Base-by-base conservation (phyloP, 2,888 invertebrate species). In the Dione vanillae region DNA sequence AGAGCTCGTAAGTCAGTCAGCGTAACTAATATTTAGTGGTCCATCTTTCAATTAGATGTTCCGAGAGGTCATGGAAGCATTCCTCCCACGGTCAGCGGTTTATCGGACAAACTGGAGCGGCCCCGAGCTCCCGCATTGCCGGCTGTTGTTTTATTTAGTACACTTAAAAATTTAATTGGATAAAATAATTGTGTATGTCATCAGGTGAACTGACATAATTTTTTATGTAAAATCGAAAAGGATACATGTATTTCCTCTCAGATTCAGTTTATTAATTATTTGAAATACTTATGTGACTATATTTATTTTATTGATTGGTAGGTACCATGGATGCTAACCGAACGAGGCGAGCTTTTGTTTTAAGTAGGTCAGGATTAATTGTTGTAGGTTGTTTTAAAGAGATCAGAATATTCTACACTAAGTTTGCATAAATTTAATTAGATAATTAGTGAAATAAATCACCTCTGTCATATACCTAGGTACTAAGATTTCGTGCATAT, bases 41-140 rank as follows among this genome's bases (percentile, higher is more conserved):
- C 79, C 82, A 86, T 87, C 82, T 86, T 87, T 87, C 82, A 87
- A 86, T 89, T 86, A 87, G 80, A 82, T 80, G 82, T 85, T 83
- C 82, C 79, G 83, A 82, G 86, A 87, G 87, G 86, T 87, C 87
- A 88, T 82, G 85, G 84, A 86, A 83, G 81, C 81, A 79, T 80
- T 84, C 82, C 85, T 86, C 88, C 88, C 87, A 88, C 89, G 86
- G 83, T 72, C 75, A 74, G 65, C 72, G 69, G 72, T 78, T 78
- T 79, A 78, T 78, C 76, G 69, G 71, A 66, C 71, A 69, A 80
- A 79, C 75, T 78, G 75, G 77, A 76, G 72, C 78, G 76, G 77
- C 51, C 77, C 70, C 65, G 73, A 75, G 75, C 73, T 75, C 73
- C 73, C 76, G 75, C 75, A 73, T 76, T 71, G 72, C 64, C 65